A percentile compares a stretch with the other conserved stretches of the same genome.
Evolutionary conservation across 2,797 vertebrate species (phyloP).

Genomic region (Crax fasciolata): DNA sequence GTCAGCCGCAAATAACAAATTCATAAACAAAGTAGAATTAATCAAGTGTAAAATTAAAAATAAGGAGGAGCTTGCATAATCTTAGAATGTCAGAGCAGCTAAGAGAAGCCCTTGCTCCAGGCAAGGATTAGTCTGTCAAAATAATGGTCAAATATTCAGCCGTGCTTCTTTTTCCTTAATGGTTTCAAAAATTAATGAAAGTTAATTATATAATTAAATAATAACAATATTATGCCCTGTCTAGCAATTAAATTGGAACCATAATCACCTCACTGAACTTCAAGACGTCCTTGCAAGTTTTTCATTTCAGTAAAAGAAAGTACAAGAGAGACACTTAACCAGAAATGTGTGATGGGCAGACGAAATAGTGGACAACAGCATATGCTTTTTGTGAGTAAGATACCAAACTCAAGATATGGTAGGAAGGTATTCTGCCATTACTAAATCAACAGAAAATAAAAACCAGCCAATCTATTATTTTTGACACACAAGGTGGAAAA

Average conservation of each 20-base stretch:
- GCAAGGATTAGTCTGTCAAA: slow-evolving; percentile 40
- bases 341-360: background rate
- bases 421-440: background rate
- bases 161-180: background rate
- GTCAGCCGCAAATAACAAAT: slow-evolving; percentile 65
- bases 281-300: slow-evolving; percentile 2
- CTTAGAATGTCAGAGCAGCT: slow-evolving; percentile 23
- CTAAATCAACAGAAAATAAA: background rate
- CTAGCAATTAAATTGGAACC: background rate
- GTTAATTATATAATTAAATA: slow-evolving; percentile 45
- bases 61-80: slow-evolving; percentile 62
- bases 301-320: background rate
- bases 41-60: slow-evolving; percentile 77
- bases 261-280: slow-evolving; percentile 33
- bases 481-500: background rate
- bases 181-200: slow-evolving; percentile 15
- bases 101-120: slow-evolving; percentile 34
- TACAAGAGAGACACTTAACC: background rate
- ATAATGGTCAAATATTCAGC: slow-evolving; percentile 49
- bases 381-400: background rate
- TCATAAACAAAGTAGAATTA: slow-evolving; percentile 73
- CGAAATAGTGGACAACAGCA: background rate
- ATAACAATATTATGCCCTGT: background rate
- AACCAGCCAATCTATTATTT: background rate
- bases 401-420: background rate